phyloP scores from a whole-genome alignment of 2,797 vertebrate species.

The Heliangelus exortis region DNA sequence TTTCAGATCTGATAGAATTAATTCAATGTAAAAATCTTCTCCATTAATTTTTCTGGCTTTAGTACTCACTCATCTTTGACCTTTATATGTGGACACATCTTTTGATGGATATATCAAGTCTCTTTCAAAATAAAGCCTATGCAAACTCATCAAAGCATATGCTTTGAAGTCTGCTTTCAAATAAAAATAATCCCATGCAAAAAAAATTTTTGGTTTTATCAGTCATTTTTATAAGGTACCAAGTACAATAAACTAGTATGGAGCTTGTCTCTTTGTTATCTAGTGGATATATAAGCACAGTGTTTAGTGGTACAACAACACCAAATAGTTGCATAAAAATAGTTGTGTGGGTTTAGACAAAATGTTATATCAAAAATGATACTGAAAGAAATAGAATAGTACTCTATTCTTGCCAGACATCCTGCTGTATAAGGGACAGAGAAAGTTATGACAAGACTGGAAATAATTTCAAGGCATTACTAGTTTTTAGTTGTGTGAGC shows the following conservation, averaged over 20 bases:
- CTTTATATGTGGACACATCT: background rate
- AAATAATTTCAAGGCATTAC: background rate
- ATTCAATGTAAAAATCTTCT: background rate
- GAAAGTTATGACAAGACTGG: background rate
- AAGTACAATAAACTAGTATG: background rate
- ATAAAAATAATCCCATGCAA: background rate
- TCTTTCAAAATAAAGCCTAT: background rate
- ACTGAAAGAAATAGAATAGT: background rate
- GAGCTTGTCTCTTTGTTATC: background rate
- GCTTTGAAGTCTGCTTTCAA: background rate
- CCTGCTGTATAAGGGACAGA: background rate
- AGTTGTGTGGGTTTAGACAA: background rate
- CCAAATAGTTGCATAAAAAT: conserved; percentile 12
- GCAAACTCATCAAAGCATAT: background rate
- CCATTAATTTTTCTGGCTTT: background rate
- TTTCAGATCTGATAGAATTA: background rate
- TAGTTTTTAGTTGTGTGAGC: background rate
- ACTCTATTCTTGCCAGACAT: background rate
- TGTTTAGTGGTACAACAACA: background rate
- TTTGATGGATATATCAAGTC: background rate
- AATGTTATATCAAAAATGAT: conserved; percentile 8
- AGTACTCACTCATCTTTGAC: background rate
- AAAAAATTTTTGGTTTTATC: background rate
- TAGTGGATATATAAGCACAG: background rate
- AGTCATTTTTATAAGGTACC: background rate